Percentiles rank a stretch among this genome's conserved stretches.
Evolutionary conservation across 2,797 vertebrate species (phyloP).

Genomic region (Lerista edwardsae): DNA sequence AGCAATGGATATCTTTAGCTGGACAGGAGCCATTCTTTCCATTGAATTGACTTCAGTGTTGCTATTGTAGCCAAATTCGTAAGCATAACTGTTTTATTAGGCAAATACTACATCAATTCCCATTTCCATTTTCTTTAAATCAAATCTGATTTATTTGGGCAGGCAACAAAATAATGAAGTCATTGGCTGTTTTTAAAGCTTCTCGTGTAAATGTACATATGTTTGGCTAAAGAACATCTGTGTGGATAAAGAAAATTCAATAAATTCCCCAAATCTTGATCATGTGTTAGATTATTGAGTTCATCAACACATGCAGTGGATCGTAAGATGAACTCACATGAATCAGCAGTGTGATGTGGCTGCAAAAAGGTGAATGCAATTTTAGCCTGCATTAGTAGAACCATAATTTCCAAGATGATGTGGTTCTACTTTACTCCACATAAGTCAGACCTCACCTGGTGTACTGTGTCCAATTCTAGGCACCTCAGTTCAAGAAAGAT

Average conservation of each 20-base stretch:
- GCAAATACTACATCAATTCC: not conserved
- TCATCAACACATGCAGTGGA: conserved; percentile 52
- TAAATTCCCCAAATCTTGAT: conserved; percentile 22
- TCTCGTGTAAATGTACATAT: conserved; percentile 24
- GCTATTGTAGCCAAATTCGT: conserved; percentile 16
- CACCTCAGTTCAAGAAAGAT: no score
- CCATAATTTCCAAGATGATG: no score
- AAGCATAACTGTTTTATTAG: not conserved
- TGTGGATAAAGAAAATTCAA: conserved; percentile 34
- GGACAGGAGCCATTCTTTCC: not conserved
- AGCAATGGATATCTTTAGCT: not conserved
- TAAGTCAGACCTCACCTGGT: no score
- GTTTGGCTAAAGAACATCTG: conserved; percentile 25
- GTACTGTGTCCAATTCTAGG: no score
- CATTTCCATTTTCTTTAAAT: conserved; percentile 9
- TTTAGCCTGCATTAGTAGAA: no score
- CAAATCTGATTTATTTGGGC: conserved; percentile 13
- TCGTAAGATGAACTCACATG: no score
- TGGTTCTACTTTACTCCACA: no score
- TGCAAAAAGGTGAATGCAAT: no score
- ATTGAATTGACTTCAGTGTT: not conserved
- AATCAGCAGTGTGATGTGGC: no score
- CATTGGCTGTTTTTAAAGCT: conserved; percentile 11
- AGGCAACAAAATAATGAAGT: not conserved
- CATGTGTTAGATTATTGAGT: conserved; percentile 42